Evolutionary conservation across 2,797 vertebrate species (phyloP), one percentile per base, ranked within the genome.

Genomic region (Micromesistius poutassou): DNA sequence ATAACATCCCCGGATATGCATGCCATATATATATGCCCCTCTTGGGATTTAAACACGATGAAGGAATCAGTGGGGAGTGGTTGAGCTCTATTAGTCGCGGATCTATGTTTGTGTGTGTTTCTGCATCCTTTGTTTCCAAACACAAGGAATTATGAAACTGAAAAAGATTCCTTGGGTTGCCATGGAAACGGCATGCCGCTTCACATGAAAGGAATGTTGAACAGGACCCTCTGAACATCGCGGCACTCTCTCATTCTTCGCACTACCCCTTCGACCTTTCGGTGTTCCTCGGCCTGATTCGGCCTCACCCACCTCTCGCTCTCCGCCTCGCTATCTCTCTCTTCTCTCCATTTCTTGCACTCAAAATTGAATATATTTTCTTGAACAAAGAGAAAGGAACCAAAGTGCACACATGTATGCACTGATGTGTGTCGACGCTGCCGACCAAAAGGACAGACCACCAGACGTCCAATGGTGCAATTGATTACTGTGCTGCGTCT

Each of bases 171-270:
- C 75, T 33, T 33, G 86, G 55, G 55, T 93, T 91, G 93, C 89
- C 92, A 92, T 91, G 90, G 92, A 66, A 91, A 93, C 87, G 85
- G 77, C 85, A 90, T 84, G 75, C 80, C 83, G 85, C 85, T 79
- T 84, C 76, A 62, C 75, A 78, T 78, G 62, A 86, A 76, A 79
- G 75, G 78, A 85, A 73, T 80, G 30, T 79, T 79, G 82, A 87
- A 88, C 89, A 82, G 79, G 9, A 13, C 74, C 74, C 22, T 73
- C 71, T 82, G 78, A 81, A 76, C 75, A 33, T 28, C 33, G 30
- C 71, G 38, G 50, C 70, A 14, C 13, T 38, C 76, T 80, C 14
- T 46, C 9, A 31, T n/a, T 55, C 14, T n/a, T n/a, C 55, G 7
- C 55, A n/a, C 55, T 62, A n/a, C 2, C 55, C 55, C 0, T 19